Evolutionary conservation across 2,888 invertebrate species (phyloP).

Genomic region (Pinctada fucata): DNA sequence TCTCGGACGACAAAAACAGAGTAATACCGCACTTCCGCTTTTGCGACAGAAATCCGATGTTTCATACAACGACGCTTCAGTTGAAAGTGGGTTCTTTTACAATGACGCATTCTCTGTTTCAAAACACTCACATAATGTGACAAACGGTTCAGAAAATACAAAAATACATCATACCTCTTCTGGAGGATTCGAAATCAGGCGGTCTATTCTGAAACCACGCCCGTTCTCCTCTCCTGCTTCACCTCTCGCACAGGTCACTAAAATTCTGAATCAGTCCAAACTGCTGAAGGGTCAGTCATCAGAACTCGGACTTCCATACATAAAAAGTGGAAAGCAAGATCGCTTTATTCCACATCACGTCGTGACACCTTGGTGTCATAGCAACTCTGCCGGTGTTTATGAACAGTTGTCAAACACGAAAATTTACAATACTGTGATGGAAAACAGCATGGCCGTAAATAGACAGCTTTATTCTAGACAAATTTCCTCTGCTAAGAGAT

Average conservation of each 20-base stretch:
- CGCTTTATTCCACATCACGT: conserved; percentile 5
- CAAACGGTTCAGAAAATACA: not conserved
- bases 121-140: not conserved
- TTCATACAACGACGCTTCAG: not conserved
- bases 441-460: conserved; percentile 12
- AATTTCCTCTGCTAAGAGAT: not conserved
- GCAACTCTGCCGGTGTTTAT: conserved; percentile 29
- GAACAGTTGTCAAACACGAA: conserved; percentile 28
- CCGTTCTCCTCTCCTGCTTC: conserved; percentile 11
- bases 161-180: not conserved
- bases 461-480: conserved; percentile 22
- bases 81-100: not conserved
- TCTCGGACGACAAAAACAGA: conserved; percentile 12
- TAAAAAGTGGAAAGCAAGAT: not conserved
- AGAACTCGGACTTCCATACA: conserved; percentile 22
- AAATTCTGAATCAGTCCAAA: conserved; percentile 27
- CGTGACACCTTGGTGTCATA: conserved; percentile 39
- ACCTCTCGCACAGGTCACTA: conserved; percentile 24
- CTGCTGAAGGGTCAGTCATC: conserved; percentile 10
- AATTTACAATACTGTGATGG: conserved; percentile 20
- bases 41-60: not conserved
- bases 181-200: not conserved
- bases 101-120: not conserved
- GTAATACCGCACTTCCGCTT: not conserved
- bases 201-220: conserved; percentile 26